phyloP scores from a whole-genome alignment of 2,797 vertebrate genomes.

The Danio albolineatus region DNA sequence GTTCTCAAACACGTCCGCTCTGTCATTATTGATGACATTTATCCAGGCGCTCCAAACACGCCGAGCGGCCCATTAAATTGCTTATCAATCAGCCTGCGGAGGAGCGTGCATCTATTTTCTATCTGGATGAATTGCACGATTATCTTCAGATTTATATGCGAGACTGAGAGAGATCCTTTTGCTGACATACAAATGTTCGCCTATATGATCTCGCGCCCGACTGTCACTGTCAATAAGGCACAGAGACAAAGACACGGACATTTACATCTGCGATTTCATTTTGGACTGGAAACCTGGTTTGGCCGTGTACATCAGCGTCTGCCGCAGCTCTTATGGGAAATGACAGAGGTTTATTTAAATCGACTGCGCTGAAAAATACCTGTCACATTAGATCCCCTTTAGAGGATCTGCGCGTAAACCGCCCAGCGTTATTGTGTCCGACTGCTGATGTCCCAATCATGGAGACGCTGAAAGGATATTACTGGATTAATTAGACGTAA shows the following conservation, averaged over 20 bases:
- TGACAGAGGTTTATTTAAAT: slow-evolving; percentile 83
- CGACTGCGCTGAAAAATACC: slow-evolving; percentile 79
- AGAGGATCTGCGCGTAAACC: slow-evolving; percentile 63
- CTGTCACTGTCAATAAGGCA: slow-evolving; percentile 79
- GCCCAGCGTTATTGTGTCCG: slow-evolving; percentile 56
- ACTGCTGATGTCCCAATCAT: slow-evolving; percentile 76
- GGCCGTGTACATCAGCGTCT: slow-evolving; percentile 59
- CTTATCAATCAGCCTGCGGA: slow-evolving; percentile 67
- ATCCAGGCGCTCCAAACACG: slow-evolving; percentile 34
- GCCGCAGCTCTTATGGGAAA: slow-evolving; percentile 76
- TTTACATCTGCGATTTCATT: slow-evolving; percentile 78
- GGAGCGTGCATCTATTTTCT: slow-evolving; percentile 57
- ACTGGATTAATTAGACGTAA: slow-evolving; percentile 79
- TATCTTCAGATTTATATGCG: slow-evolving; percentile 68
- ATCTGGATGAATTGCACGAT: slow-evolving; percentile 61
- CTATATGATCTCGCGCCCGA: slow-evolving; percentile 69
- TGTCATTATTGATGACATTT: slow-evolving; percentile 35
- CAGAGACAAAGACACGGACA: slow-evolving; percentile 74
- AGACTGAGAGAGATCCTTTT: slow-evolving; percentile 63
- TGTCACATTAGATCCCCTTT: slow-evolving; percentile 73
- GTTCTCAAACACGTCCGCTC: slow-evolving; percentile 34
- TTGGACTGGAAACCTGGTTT: slow-evolving; percentile 68
- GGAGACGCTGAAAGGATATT: slow-evolving; percentile 76
- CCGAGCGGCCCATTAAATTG: slow-evolving; percentile 59
- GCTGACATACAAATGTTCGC: slow-evolving; percentile 71